These are phyloP conservation scores for Chiloscyllium punctatum DNA, from an alignment of 2,797 vertebrate genomes.

Conservation along the genomic window DNA sequence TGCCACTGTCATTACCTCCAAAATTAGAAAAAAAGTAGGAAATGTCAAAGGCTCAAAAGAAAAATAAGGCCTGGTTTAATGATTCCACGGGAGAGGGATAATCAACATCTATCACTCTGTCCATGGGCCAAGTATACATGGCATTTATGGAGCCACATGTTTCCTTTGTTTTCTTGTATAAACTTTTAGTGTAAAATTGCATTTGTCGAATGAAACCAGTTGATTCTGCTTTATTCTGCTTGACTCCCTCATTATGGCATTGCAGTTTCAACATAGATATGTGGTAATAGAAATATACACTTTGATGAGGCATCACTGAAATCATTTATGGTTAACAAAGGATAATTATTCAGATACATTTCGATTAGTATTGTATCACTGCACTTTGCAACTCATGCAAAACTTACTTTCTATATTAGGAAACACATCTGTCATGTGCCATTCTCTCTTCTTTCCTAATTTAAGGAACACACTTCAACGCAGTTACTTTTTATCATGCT, in stretches of 20 bases:
- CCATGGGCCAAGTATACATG: constrained; percentile 50
- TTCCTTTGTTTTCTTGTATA: constrained; percentile 38
- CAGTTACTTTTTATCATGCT: neutral
- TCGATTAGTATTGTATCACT: neutral
- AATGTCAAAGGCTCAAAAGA: constrained; percentile 55
- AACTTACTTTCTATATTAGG: neutral
- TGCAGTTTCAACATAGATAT: neutral
- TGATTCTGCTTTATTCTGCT: constrained; percentile 16
- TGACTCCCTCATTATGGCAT: no score
- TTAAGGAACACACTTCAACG: neutral
- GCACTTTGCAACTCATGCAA: neutral
- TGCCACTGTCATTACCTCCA: constrained; percentile 61
- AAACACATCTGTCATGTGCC: neutral
- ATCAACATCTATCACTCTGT: constrained; percentile 62
- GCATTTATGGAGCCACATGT: constrained; percentile 43
- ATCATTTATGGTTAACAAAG: constrained; percentile 12
- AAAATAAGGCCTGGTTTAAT: constrained; percentile 56
- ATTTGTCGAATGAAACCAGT: constrained; percentile 9
- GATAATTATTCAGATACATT: neutral
- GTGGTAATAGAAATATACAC: neutral
- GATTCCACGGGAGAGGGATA: constrained; percentile 57
- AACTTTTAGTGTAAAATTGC: constrained; percentile 34
- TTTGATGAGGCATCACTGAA: neutral
- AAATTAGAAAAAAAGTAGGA: constrained; percentile 59
- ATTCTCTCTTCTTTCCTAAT: neutral